Conservation (phyloP, 2,797 vertebrate genomes). For the Syngnathus acus region DNA sequence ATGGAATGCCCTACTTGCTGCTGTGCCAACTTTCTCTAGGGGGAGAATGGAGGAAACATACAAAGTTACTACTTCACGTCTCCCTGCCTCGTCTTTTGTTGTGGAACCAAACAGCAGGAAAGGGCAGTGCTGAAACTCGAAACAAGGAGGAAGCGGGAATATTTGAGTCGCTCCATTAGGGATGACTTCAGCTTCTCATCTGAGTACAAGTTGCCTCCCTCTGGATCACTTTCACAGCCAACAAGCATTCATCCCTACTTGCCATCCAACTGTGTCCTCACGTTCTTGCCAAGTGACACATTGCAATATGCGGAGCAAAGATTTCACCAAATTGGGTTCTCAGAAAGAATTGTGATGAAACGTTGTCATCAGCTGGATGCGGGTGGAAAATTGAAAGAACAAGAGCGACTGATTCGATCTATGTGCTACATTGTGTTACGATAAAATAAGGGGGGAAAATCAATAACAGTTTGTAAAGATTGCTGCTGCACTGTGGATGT, state of each 20-base stretch:
- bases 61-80: neutral
- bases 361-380: neutral
- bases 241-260: neutral
- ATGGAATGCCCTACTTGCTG: slow-evolving; percentile 2
- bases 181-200: slow-evolving; percentile 1
- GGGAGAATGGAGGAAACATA: neutral
- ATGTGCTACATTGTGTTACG: neutral
- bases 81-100: neutral
- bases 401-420: slow-evolving; percentile 2
- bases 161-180: neutral
- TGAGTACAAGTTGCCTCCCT: neutral
- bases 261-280: neutral
- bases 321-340: slow-evolving; percentile 6
- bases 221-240: neutral
- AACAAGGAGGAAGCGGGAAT: neutral
- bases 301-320: neutral
- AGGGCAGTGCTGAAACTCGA: neutral
- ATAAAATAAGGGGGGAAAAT: neutral
- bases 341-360: slow-evolving; percentile 6
- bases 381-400: neutral
- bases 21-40: slow-evolving; percentile 3
- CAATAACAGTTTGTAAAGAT: slow-evolving; percentile 4
- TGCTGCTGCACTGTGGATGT: neutral
- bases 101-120: neutral
- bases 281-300: neutral